Evolutionary conservation across 2,113 vertebrate genomes (phyloP).

Genomic region (Thalassarche chlororhynchos): DNA sequence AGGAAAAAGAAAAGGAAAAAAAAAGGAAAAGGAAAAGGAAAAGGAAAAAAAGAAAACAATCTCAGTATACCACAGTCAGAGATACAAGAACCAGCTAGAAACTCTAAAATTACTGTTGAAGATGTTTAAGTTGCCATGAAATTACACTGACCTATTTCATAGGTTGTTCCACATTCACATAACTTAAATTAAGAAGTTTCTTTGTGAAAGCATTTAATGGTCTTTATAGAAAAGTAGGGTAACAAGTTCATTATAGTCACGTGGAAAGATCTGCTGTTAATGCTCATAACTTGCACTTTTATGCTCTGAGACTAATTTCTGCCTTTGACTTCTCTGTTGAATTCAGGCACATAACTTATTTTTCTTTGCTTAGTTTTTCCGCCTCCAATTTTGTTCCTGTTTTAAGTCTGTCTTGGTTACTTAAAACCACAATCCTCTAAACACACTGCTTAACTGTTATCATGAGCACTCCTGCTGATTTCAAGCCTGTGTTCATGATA

Average conservation of each 20-base stretch:
- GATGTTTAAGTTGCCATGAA: not conserved
- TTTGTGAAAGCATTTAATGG: not conserved
- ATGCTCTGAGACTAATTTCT: not conserved
- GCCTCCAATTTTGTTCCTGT: not conserved
- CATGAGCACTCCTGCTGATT: not conserved
- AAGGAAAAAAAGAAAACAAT: not conserved
- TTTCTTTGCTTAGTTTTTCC: not conserved
- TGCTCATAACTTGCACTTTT: not conserved
- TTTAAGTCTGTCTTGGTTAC: not conserved
- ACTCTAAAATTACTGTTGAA: not conserved
- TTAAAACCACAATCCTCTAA: not conserved
- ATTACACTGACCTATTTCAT: not conserved
- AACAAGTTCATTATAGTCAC: not conserved
- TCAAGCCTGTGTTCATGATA: not conserved
- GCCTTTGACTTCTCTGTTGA: not conserved
- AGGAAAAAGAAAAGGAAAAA: fast-evolving
- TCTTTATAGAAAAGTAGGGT: not conserved
- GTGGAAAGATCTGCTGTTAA: not conserved
- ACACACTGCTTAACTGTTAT: not conserved
- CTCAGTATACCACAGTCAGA: not conserved
- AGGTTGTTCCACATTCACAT: not conserved
- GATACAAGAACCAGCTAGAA: not conserved
- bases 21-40: fast-evolving
- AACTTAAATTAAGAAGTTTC: not conserved
- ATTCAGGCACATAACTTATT: not conserved